Base-by-base conservation (phyloP, 2,888 invertebrate genomes). In the Spilarctia lutea region DNA sequence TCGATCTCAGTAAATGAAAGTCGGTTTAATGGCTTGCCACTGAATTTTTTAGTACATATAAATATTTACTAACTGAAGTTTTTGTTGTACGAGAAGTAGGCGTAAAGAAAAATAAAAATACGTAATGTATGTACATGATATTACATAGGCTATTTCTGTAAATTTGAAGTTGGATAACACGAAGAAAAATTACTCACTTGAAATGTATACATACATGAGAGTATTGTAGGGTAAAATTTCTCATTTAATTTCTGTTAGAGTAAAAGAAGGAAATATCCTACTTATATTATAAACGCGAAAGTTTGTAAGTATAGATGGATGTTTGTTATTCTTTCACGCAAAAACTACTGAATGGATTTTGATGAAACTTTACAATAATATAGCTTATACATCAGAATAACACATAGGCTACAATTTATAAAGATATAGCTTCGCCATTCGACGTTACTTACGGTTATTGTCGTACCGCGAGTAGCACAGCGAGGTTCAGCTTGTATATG, bases 1-100 rank as follows among this genome's bases (percentile, higher is more conserved):
- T 82, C 80, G 82, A 81, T 81, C 82, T 70, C 74, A 76, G 60
- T 65, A 39, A 76, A 75, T 75, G 81, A 76, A 82, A 81, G 71
- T 68, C n/a, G 60, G 75, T 82, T 80, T 79, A 75, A 79, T 77
- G 73, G 48, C 68, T 77, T 81, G 72, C 60, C 79, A 30, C 79
- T 84, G 84, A 84, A 82, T 82, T 81, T 84, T 81, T 84, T 83
- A 84, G 80, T 72, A 76, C 65, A 71, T 68, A 73, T 76, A 73
- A 76, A 76, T 76, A 73, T 76, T 76, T 39, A 30, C 42, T 70
- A 33, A 66, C 33, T 48, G 72, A 39, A 68, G 45, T 52, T 71
- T 66, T 68, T 39, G 65, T 11, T 67, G 68, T 67, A 52, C 67
- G 52, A 48, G n/a, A 33, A 63, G 60, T 65, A 42, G 65, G 11